These are phyloP conservation scores for Melanotaenia pygmaea DNA, from an alignment of 2,797 vertebrate species.

Conservation along the genomic window DNA sequence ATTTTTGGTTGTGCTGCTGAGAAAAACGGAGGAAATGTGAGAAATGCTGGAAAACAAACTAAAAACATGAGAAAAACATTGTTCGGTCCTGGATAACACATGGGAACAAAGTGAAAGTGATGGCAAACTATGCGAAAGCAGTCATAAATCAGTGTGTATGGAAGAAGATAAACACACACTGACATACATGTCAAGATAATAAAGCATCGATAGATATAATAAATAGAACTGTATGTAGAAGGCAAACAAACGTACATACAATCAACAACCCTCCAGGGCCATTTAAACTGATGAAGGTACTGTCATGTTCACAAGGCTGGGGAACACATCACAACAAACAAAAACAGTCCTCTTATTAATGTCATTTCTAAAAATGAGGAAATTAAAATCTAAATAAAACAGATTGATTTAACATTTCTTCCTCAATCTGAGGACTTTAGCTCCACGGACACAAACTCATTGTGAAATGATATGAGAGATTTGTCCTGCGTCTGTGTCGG, in stretches of 20 bases:
- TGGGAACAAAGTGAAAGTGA: conserved; percentile 12
- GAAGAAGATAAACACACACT: conserved; percentile 32
- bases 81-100: conserved; percentile 4
- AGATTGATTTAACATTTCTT: conserved; percentile 54
- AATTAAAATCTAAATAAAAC: conserved; percentile 62
- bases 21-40: conserved; percentile 3
- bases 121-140: conserved; percentile 42
- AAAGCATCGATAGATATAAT: conserved; percentile 61
- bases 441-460: conserved; percentile 72
- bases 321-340: conserved; percentile 55
- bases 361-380: conserved; percentile 55
- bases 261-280: conserved; percentile 47
- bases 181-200: conserved; percentile 28
- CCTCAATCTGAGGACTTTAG: conserved; percentile 84
- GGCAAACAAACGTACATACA: conserved; percentile 60
- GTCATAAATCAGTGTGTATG: conserved; percentile 21
- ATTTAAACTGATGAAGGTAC: conserved; percentile 30
- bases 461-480: conserved; percentile 51
- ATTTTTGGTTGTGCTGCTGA: conserved; percentile 81
- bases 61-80: conserved; percentile 7
- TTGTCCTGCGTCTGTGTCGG: conserved; percentile 62
- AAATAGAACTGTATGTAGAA: conserved; percentile 57
- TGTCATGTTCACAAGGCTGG: conserved; percentile 47
- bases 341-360: conserved; percentile 43
- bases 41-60: conserved; percentile 24